A percentile compares a stretch with the other conserved stretches of the same genome.
phyloP scores from a whole-genome alignment of 2,797 vertebrate species.

The Macropodus opercularis region DNA sequence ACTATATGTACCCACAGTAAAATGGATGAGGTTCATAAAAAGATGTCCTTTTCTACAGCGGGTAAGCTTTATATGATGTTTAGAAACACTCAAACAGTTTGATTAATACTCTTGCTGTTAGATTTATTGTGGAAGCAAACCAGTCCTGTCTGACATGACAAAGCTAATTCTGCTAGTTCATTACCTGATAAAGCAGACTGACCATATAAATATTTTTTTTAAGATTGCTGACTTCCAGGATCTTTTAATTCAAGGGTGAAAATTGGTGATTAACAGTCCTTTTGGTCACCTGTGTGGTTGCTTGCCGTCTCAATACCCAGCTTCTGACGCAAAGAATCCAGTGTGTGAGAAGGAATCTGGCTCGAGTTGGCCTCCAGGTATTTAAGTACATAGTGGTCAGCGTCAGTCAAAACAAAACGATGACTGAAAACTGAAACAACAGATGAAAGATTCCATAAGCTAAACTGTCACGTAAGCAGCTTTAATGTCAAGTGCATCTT shows the following conservation, averaged over 20 bases:
- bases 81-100: not conserved
- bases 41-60: not conserved
- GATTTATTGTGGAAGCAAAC: not conserved
- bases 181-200: constrained; percentile 39
- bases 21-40: not conserved
- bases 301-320: constrained; percentile 9
- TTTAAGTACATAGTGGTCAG: constrained; percentile 85
- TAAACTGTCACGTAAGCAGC: not conserved
- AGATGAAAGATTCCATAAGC: fast-evolving
- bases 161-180: constrained; percentile 18
- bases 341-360: constrained; percentile 79
- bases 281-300: constrained; percentile 14
- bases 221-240: not conserved
- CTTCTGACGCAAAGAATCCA: constrained; percentile 81
- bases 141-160: constrained; percentile 27
- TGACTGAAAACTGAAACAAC: constrained; percentile 85
- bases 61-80: not conserved
- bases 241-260: not conserved
- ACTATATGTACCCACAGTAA: not conserved
- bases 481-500: not conserved
- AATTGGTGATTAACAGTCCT: constrained; percentile 12
- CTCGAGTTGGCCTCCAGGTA: constrained; percentile 85
- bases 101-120: not conserved
- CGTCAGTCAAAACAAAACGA: constrained; percentile 87
- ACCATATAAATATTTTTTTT: not conserved